phyloP scores from a whole-genome alignment of 2,113 vertebrate genomes.

The Callospermophilus lateralis region DNA sequence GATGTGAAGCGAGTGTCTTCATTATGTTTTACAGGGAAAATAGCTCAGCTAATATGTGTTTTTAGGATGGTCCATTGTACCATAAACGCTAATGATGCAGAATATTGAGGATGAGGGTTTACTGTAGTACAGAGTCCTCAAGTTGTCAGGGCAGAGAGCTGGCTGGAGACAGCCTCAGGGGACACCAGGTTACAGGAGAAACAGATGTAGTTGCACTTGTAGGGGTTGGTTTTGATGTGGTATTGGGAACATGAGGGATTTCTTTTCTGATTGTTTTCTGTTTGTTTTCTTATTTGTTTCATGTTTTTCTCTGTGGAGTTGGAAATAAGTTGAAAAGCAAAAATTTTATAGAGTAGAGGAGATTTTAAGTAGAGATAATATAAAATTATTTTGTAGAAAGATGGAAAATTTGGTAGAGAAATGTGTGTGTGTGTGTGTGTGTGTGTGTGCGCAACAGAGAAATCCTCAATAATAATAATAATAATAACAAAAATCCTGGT shows the following conservation, averaged over 20 bases:
- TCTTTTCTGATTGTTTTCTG: background rate
- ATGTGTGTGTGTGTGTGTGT: background rate
- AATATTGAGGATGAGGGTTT: background rate
- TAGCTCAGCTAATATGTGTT: background rate
- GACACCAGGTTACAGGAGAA: background rate
- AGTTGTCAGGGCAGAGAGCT: background rate
- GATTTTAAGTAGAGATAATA: background rate
- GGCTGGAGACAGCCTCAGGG: background rate
- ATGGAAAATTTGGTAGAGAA: background rate
- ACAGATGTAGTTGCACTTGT: background rate
- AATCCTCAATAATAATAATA: background rate
- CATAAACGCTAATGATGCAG: background rate
- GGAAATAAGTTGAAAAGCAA: background rate
- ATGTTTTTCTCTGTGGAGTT: background rate
- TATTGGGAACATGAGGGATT: background rate
- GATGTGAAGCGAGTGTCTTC: background rate
- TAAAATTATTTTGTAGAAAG: background rate
- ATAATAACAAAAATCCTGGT: background rate
- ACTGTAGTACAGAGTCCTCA: no score
- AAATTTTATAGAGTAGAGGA: background rate
- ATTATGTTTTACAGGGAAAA: background rate
- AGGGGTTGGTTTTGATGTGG: background rate
- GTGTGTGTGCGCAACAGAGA: background rate
- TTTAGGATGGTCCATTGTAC: background rate
- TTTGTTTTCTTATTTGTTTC: background rate